Conservation (phyloP, 2,113 vertebrate genomes). For the Prochilodus magdalenae region DNA sequence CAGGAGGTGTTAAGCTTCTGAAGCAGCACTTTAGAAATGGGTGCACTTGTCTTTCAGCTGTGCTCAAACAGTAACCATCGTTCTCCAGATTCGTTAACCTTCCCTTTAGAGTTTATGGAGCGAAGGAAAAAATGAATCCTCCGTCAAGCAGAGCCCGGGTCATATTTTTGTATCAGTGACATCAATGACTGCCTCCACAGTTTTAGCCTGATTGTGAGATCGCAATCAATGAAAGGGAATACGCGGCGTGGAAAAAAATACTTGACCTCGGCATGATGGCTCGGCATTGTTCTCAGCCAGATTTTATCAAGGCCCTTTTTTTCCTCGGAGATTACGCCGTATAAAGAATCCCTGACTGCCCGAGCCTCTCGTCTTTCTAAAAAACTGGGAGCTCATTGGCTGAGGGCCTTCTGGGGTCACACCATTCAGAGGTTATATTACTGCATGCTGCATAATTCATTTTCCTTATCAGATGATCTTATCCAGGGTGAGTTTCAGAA, state of each 20-base stretch:
- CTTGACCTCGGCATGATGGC: slow-evolving; percentile 10
- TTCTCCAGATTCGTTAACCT: no score
- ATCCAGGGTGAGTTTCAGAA: slow-evolving; percentile 31
- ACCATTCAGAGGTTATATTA: slow-evolving; percentile 54
- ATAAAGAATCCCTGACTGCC: slow-evolving; percentile 27
- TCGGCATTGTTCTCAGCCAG: not conserved
- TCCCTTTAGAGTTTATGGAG: not conserved
- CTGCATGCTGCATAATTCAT: slow-evolving; percentile 57
- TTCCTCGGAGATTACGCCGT: slow-evolving; percentile 10
- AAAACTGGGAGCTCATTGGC: slow-evolving; percentile 36
- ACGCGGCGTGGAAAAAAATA: slow-evolving; percentile 6
- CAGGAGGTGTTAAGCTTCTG: no score
- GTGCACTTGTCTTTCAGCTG: no score
- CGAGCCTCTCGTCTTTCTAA: slow-evolving; percentile 45
- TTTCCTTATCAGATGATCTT: slow-evolving; percentile 42
- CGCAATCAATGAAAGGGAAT: slow-evolving; percentile 34
- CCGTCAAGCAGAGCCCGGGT: not conserved
- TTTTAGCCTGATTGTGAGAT: slow-evolving; percentile 8
- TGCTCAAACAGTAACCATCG: no score
- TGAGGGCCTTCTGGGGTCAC: slow-evolving; percentile 26
- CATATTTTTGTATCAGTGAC: slow-evolving; percentile 2
- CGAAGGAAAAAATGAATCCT: not conserved
- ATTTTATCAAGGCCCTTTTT: slow-evolving; percentile 39
- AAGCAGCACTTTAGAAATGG: no score
- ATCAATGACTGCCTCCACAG: not conserved